Evolutionary conservation across 2,797 vertebrate genomes (phyloP).

Genomic region (Luscinia megarhynchos): DNA sequence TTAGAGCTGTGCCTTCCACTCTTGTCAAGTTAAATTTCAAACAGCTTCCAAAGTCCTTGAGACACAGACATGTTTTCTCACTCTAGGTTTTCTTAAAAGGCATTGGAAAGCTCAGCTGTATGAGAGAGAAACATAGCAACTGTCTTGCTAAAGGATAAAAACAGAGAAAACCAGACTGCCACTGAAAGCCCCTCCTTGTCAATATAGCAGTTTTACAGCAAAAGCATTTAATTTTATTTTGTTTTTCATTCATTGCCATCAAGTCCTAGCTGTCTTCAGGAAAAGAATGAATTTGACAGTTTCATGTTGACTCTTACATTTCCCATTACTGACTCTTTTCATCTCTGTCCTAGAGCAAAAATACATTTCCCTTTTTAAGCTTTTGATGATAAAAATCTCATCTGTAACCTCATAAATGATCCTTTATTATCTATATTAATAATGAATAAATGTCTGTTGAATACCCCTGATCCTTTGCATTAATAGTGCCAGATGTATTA

Average conservation of each 20-base stretch:
- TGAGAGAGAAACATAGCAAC: not conserved
- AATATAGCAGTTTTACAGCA: slow-evolving; percentile 58
- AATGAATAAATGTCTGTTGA: slow-evolving; percentile 88
- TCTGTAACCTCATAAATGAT: slow-evolving; percentile 85
- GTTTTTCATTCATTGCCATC: slow-evolving; percentile 73
- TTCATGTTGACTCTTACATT: slow-evolving; percentile 76
- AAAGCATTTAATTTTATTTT: slow-evolving; percentile 75
- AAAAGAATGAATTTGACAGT: slow-evolving; percentile 71
- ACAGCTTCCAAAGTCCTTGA: not conserved
- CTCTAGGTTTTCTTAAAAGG: not conserved
- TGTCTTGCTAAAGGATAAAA: slow-evolving; percentile 49
- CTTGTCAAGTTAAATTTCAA: not conserved
- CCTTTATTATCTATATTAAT: slow-evolving; percentile 88
- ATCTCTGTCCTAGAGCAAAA: slow-evolving; percentile 81
- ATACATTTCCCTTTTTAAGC: slow-evolving; percentile 84
- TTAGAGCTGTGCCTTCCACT: not conserved
- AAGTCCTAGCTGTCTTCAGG: slow-evolving; percentile 62
- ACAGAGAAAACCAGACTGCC: not conserved
- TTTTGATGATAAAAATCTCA: slow-evolving; percentile 87
- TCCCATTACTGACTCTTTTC: slow-evolving; percentile 73
- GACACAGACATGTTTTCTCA: not conserved
- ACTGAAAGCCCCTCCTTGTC: not conserved
- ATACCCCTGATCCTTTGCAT: slow-evolving; percentile 81
- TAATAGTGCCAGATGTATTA: slow-evolving; percentile 83
- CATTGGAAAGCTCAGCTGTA: not conserved